These are phyloP conservation scores for Microplitis deprimator DNA, from an alignment of 2,888 invertebrate species.

Conservation along the genomic window DNA sequence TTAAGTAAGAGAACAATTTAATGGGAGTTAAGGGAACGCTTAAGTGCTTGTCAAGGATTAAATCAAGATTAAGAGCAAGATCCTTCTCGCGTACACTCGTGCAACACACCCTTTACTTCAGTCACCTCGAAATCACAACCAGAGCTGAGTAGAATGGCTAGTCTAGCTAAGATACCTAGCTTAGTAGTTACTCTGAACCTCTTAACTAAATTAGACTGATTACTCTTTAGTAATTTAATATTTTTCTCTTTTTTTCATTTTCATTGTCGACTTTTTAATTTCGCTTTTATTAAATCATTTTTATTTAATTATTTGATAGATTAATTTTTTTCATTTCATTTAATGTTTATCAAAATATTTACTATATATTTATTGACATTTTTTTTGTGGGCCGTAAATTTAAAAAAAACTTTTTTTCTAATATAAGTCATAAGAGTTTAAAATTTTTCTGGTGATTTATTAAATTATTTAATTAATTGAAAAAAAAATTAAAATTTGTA, in stretches of 20 bases:
- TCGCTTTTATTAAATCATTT: neutral
- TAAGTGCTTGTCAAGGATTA: constrained; percentile 71
- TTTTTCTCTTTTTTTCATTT: constrained; percentile 8
- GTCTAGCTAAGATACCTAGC: constrained; percentile 27
- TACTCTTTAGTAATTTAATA: constrained; percentile 30
- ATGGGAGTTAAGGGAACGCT: constrained; percentile 65
- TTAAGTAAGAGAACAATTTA: constrained; percentile 58
- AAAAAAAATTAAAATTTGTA: too few relatives aligned
- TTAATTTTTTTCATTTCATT: too few relatives aligned
- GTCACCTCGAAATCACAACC: constrained; percentile 42
- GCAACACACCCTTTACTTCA: constrained; percentile 46
- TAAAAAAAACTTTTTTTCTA: too few relatives aligned
- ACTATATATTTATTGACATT: too few relatives aligned
- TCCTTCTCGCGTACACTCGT: constrained; percentile 55
- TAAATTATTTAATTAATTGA: too few relatives aligned
- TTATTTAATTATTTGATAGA: neutral
- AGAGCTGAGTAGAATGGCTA: constrained; percentile 46
- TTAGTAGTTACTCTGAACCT: constrained; percentile 38
- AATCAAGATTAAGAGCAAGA: constrained; percentile 70
- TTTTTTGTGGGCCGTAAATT: too few relatives aligned
- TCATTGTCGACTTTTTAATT: neutral
- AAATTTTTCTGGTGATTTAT: too few relatives aligned
- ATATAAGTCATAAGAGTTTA: too few relatives aligned
- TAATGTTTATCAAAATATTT: too few relatives aligned
- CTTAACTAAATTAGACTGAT: constrained; percentile 62